Evolutionary conservation across 2,797 vertebrate genomes (phyloP).

Genomic region (Odontamblyopus rebecca): DNA sequence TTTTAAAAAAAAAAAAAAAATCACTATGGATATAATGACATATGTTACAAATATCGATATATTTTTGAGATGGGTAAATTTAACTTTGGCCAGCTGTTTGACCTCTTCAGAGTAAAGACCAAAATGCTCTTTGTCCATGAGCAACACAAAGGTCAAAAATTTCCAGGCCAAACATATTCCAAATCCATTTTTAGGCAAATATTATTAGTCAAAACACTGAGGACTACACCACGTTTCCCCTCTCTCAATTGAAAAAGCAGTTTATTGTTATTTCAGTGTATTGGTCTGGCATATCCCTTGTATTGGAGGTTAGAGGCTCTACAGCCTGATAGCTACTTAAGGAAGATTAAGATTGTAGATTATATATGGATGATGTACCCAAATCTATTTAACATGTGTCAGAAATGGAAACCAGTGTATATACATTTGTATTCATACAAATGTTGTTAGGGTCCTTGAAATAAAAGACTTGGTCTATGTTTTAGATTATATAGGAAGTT

Average conservation of each 20-base stretch:
- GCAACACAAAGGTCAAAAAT: not conserved
- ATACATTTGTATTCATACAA: not conserved
- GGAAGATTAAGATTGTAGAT: too few species aligned
- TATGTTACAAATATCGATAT: not conserved
- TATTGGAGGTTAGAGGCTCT: too few species aligned
- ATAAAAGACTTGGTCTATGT: not conserved
- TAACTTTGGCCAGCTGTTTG: not conserved
- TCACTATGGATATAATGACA: not conserved
- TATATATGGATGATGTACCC: not conserved
- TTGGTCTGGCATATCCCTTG: too few species aligned
- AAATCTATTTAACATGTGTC: not conserved
- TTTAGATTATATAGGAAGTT: not conserved
- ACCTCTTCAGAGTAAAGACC: not conserved
- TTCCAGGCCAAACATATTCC: not conserved
- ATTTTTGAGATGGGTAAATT: not conserved
- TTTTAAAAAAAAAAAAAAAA: not conserved
- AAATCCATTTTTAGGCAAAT: not conserved
- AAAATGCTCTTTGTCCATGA: not conserved
- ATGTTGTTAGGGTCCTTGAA: too few species aligned
- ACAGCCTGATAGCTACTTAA: too few species aligned
- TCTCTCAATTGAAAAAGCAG: not conserved
- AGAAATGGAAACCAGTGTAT: not conserved
- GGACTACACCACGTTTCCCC: not conserved
- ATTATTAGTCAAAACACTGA: not conserved
- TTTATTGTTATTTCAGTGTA: too few species aligned